These are phyloP conservation scores for Eupelmus urozonus DNA, from an alignment of 2,888 invertebrate genomes.

Conservation along the genomic window DNA sequence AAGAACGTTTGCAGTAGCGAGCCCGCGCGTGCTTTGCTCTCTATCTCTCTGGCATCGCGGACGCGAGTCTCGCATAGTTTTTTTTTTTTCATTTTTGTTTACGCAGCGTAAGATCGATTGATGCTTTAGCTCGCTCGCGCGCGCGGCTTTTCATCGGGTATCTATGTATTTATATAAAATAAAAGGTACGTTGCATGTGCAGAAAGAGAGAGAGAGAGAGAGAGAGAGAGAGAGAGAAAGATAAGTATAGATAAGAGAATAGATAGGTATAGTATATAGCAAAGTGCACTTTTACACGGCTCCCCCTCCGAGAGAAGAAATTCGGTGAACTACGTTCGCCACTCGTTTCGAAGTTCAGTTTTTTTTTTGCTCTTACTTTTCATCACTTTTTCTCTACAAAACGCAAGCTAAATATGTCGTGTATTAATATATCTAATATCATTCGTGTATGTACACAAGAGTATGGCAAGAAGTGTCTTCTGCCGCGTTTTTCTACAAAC, in stretches of 20 bases:
- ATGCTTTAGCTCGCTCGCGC: constrained; percentile 7
- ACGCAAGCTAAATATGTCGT: constrained; percentile 51
- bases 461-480: constrained; percentile 59
- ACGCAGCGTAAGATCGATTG: no score
- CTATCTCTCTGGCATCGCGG: not conserved
- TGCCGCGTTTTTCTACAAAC: constrained; percentile 56
- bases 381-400: constrained; percentile 32
- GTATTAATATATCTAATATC: constrained; percentile 32
- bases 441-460: constrained; percentile 60
- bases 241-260: constrained; percentile 25
- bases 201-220: not conserved
- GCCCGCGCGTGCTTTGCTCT: not conserved
- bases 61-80: no score
- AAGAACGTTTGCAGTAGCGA: not conserved
- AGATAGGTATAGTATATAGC: constrained; percentile 23
- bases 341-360: no score
- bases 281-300: not conserved
- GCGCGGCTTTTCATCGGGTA: not conserved
- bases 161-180: no score
- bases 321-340: constrained; percentile 37
- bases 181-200: not conserved
- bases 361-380: constrained; percentile 32
- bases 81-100: not conserved
- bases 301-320: constrained; percentile 35
- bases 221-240: constrained; percentile 39